Evolutionary conservation across 2,888 invertebrate genomes (phyloP).

Genomic region (Crematogaster levior): DNA sequence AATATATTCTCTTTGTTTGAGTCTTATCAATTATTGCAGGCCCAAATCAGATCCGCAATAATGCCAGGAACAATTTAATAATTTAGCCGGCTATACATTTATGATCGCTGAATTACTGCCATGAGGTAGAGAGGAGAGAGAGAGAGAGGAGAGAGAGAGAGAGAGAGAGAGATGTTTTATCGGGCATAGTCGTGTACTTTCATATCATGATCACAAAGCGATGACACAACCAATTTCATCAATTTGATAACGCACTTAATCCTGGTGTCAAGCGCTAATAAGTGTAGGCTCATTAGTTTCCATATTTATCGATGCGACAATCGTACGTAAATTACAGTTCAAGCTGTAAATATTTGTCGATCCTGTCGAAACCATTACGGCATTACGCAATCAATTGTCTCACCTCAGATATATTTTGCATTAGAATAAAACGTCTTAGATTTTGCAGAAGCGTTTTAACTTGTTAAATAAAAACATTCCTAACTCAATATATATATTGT

Average conservation of each 20-base stretch:
- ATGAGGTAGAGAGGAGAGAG: neutral
- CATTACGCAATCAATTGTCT: neutral
- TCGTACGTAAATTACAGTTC: constrained; percentile 43
- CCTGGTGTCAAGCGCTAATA: constrained; percentile 46
- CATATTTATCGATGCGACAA: constrained; percentile 27
- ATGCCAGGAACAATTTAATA: constrained; percentile 40
- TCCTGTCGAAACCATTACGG: neutral
- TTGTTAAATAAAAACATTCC: neutral
- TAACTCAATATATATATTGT: neutral
- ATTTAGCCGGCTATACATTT: constrained; percentile 15
- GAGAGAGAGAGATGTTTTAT: neutral
- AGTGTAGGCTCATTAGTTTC: constrained; percentile 45
- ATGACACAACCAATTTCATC: constrained; percentile 24
- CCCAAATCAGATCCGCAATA: constrained; percentile 37
- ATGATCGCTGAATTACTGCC: constrained; percentile 23
- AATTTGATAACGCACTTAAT: constrained; percentile 44
- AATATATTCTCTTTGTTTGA: constrained; percentile 20
- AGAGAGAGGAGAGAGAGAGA: neutral
- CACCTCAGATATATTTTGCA: neutral
- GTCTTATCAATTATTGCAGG: constrained; percentile 31
- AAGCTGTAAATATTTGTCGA: constrained; percentile 28
- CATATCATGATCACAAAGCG: constrained; percentile 38
- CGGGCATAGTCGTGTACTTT: neutral
- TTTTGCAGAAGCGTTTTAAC: neutral
- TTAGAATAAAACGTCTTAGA: neutral